Evolutionary conservation across 2,113 vertebrate genomes (phyloP).

Genomic region (Rhodinocichla rosea): DNA sequence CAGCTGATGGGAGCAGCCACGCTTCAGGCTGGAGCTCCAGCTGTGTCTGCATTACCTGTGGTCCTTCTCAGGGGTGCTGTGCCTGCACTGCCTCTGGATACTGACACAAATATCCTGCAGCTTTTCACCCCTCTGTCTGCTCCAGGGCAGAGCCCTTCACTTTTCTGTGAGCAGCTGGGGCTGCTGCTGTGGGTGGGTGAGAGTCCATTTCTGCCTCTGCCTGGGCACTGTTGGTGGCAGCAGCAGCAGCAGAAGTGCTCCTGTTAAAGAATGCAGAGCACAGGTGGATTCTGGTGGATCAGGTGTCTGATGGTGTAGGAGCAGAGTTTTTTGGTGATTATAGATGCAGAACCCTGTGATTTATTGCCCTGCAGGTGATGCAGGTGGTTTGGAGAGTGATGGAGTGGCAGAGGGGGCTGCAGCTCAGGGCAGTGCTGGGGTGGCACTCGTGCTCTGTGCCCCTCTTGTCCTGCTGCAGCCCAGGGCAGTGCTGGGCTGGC

Average conservation of each 20-base stretch:
- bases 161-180: neutral
- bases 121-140: neutral
- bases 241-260: neutral
- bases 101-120: neutral
- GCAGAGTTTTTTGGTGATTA: neutral
- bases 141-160: no score
- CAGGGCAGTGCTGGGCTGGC: no score
- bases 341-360: rapidly evolving
- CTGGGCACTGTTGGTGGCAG: neutral
- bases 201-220: rapidly evolving
- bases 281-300: neutral
- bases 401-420: neutral
- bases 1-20: neutral
- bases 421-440: neutral
- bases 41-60: rapidly evolving
- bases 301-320: neutral
- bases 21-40: neutral
- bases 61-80: neutral
- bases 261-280: neutral
- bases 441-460: no score
- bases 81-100: rapidly evolving
- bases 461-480: neutral
- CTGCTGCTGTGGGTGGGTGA: neutral
- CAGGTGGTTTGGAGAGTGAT: neutral
- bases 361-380: neutral